Evolutionary conservation across 2,888 invertebrate species (phyloP), one percentile per base, ranked within the genome.

Genomic region (Acrobasis repandana): DNA sequence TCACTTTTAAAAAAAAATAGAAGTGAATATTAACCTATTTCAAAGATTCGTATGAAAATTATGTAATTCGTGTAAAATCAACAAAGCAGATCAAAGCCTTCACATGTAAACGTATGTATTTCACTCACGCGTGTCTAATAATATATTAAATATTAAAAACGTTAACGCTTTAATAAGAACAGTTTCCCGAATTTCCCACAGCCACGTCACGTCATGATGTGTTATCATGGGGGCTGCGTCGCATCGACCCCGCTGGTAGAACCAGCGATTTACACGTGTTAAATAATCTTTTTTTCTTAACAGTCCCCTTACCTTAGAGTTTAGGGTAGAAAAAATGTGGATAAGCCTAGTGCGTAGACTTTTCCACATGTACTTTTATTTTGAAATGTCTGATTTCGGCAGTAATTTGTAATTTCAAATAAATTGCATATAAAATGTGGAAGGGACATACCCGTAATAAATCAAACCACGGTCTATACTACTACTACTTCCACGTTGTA

Each of bases 121-220:
- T 14, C 18, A 33, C 20, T 10, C 18, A 54, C 36, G 2, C 28
- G 28, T 28, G 49, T 16, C 9, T 43, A 51, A 36, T 61, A 36
- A 18, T 18, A 43, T 61, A 38, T 63, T 73, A 68, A 56, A 67
- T 70, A 72, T 76, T 72, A 70, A 72, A 73, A 73, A 66, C 67
- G 69, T 71, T 70, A 70, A 68, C 61, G 67, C 67, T 62, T 65
- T 65, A 68, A 67, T 63, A 60, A 61, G 61, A 60, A 61, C 58
- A 56, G 67, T 67, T 67, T 69, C 67, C 66, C 67, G 69, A 69
- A 67, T 67, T 70, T 71, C 65, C 66, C 67, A 66, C 70, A 68
- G 63, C 67, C 68, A 46, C 52, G 62, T 62, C 60, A 46, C 52
- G 62, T 62, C 60, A 61, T 72, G 66, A 70, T 67, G 67, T 67